Base-by-base conservation (phyloP, 2,113 vertebrate species). In the Guaruba guarouba region DNA sequence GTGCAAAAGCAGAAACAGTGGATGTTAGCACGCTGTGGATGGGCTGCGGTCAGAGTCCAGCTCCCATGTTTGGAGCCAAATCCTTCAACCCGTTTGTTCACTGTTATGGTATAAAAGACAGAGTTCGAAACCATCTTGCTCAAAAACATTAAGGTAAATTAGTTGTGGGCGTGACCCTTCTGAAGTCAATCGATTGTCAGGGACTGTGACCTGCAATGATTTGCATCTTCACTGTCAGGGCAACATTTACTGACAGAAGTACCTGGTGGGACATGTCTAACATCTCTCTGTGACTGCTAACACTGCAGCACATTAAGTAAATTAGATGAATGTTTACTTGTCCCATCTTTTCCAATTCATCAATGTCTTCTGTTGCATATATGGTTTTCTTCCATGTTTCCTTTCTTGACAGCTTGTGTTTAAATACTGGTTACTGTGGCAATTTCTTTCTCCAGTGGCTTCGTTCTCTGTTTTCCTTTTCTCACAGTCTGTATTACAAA, bases 21-120 rank as follows among this genome's bases (percentile, higher is more conserved):
- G 69, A 51, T 83, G 48, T 19, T 62, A 52, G n/a, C 2, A 2
- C 17, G 39, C 33, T 82, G 76, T 41, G 69, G 57, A 33, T 76
- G 77, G 57, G 69, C 41, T 67, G 90, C 37, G 29, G 35, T 44
- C 73, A 78, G 23, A 77, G 61, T 81, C 43, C 83, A 75, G 80
- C 41, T 93, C 44, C 46, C 74, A 11, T 0, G 0, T 22, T 16
- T 0, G 2, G 83, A 37, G 24, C 6, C 73, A 76, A 82, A 51
- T 71, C 62, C 52, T 89, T 49, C 44, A 75, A 48, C 43, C 61
- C 52, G 31, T 84, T 91, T 82, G 33, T 86, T 95, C 88, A 55
- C 55, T 37, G 33, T 4, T 49, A 20, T 27, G 54, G 9, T 57
- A 52, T 44, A 57, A 80, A 83, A 66, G 49, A 49, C 83, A 31